Base-by-base conservation (phyloP, 1,140 invertebrate genomes). In the Triops cancriformis region DNA sequence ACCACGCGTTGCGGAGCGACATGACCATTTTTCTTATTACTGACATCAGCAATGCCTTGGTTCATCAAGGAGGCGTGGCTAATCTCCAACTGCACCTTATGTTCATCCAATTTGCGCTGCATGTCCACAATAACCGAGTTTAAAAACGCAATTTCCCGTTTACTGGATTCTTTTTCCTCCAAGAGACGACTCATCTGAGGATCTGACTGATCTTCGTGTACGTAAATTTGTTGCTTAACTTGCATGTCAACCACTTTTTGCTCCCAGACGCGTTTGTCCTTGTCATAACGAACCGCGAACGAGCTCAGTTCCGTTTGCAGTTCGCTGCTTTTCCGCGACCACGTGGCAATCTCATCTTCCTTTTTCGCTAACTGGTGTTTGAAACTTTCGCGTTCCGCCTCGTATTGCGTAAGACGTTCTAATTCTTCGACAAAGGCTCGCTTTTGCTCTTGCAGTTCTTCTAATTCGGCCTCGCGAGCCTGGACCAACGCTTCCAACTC, bases 81-180 rank as follows among this genome's bases (percentile, higher is more conserved):
- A 12, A 92, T 89, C 81, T 95, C 89, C 28, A 97, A 88, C 81
- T 92, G 88, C 37, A 89, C 89, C 81, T 91, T 88, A 0, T 97
- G 86, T 81, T 92, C 90, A 83, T 96, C 92, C 83, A 96, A 95
- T 84, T 98, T 97, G 76, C 89, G 88, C 83, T 98, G 94, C 90
- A 97, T 93, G 83, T 98, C 96, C 1, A 96, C 94, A 82, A 98
- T 98, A 77, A 98, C 95, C 10, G 95, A 95, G 86, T 98, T 98
- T 6, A 98, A 86, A 85, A 98, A 98, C 79, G 92, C 91, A 31
- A 98, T 91, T 87, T 98, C 92, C 72, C 88, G 88, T 79, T 91
- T 89, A 14, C 88, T 86, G 77, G 88, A 85, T 78, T 90, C 88
- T 81, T 90, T 88, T 74, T 91, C 90, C 82, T 91, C 89, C 76